A percentile compares a stretch with the other conserved stretches of the same genome.
phyloP scores from a whole-genome alignment of 2,113 vertebrate species.

The Psilopogon haemacephalus region DNA sequence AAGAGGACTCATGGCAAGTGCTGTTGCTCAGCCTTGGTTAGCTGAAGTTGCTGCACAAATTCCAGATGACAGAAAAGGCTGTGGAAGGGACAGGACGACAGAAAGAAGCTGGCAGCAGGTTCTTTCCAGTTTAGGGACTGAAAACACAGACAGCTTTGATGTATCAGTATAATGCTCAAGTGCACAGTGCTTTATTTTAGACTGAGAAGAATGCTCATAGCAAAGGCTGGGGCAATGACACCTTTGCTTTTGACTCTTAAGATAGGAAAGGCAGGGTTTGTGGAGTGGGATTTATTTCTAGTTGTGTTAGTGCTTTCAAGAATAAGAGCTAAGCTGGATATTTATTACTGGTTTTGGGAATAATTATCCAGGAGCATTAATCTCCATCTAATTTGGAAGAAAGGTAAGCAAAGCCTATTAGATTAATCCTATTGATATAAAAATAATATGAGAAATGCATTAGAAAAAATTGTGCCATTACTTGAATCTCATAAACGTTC shows the following conservation, averaged over 20 bases:
- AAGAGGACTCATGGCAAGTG: background rate
- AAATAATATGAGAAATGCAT: background rate
- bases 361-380: background rate
- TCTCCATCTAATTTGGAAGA: background rate
- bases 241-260: background rate
- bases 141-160: background rate
- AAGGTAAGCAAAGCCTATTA: background rate
- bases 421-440: background rate
- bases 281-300: background rate
- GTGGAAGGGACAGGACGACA: background rate
- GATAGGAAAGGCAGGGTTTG: background rate
- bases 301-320: background rate
- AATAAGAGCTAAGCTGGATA: background rate
- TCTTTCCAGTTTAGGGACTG: background rate
- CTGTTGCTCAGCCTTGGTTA: background rate
- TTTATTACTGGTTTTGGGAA: background rate
- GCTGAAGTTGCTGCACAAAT: background rate
- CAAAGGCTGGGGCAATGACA: background rate
- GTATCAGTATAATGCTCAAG: background rate
- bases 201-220: background rate
- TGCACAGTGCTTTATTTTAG: background rate
- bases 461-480: background rate
- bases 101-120: background rate
- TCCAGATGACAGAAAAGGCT: background rate
- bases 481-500: background rate